Evolutionary conservation across 2,797 vertebrate species (phyloP).

Genomic region (Enteromius argenteus): DNA sequence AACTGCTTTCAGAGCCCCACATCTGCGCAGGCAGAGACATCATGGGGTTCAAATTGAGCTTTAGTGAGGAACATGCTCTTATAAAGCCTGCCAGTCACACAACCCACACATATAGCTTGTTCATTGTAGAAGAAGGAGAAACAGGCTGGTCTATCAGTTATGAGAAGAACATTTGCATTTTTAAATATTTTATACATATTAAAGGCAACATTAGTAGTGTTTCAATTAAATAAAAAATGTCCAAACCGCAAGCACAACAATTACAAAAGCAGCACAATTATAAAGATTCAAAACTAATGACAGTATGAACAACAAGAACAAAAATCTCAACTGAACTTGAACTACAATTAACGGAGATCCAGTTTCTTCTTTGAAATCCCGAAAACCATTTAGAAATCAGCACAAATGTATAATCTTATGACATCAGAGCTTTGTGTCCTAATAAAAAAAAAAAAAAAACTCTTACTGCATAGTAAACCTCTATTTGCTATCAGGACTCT

Average conservation of each 20-base stretch:
- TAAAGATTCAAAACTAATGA: background rate
- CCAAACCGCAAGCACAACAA: background rate
- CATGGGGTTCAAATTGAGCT: background rate
- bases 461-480: slow-evolving; percentile 5
- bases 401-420: background rate
- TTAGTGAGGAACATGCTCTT: background rate
- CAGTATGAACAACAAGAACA: background rate
- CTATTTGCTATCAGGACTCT: background rate
- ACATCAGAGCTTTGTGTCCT: background rate
- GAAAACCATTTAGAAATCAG: background rate
- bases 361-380: background rate
- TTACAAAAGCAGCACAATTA: background rate
- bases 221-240: background rate
- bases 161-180: background rate
- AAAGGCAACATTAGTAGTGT: background rate
- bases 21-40: background rate
- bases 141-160: background rate
- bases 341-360: background rate
- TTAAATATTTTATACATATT: background rate
- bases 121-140: background rate
- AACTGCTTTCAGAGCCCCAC: slow-evolving; percentile 3
- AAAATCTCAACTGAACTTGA: background rate
- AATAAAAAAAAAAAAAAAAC: background rate
- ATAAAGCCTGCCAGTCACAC: background rate
- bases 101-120: background rate